A percentile compares a stretch with the other conserved stretches of the same genome.
Conservation (phyloP, 2,888 invertebrate species). For the Cyclophora albipunctata region DNA sequence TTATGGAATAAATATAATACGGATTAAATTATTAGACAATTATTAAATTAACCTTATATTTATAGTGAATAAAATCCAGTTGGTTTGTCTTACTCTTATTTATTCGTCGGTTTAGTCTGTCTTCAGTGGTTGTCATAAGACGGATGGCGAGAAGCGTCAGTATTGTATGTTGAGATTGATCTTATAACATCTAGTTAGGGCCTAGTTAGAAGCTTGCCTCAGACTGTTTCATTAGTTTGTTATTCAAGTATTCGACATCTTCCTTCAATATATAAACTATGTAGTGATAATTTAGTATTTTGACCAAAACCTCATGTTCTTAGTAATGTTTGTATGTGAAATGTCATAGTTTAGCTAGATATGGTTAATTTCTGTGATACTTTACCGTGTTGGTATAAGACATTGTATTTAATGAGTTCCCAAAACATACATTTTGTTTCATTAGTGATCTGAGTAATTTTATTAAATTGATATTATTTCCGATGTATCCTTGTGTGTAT, state of each 20-base stretch:
- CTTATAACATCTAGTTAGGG: neutral
- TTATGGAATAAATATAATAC: neutral
- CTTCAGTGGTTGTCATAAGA: too few species aligned
- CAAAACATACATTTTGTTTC: slow-evolving; percentile 20
- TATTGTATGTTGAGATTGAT: too few species aligned
- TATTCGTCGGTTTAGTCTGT: too few species aligned
- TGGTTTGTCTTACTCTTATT: too few species aligned
- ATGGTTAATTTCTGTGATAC: slow-evolving; percentile 74
- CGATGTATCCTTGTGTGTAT: neutral
- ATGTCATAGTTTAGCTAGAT: slow-evolving; percentile 69
- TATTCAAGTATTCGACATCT: slow-evolving; percentile 22
- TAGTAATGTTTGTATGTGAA: slow-evolving; percentile 51
- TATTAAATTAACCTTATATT: neutral
- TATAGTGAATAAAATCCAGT: too few species aligned
- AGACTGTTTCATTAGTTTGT: neutral
- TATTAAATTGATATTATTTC: too few species aligned
- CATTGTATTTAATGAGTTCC: slow-evolving; percentile 52
- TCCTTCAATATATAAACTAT: neutral
- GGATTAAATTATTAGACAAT: neutral
- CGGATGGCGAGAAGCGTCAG: too few species aligned
- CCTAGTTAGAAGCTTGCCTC: too few species aligned
- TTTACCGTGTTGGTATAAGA: slow-evolving; percentile 71
- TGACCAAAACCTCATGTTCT: slow-evolving; percentile 56
- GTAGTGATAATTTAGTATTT: slow-evolving; percentile 19
- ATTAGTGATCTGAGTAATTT: neutral